Evolutionary conservation across 2,888 invertebrate genomes (phyloP).

Genomic region (Loripinus fragilis): DNA sequence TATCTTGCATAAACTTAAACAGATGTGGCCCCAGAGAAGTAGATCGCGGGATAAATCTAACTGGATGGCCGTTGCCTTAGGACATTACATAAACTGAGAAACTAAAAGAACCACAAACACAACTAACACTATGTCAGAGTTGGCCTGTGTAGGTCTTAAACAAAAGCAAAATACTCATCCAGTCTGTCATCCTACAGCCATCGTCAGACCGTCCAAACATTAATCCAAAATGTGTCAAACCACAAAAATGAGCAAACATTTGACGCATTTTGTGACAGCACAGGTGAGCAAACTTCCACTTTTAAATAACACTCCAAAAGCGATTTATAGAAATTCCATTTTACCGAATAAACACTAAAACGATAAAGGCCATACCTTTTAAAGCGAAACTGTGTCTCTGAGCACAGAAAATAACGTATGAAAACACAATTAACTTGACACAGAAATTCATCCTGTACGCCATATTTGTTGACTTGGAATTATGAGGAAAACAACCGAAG

Average conservation of each 20-base stretch:
- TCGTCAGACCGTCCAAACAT: too few species aligned
- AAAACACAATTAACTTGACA: conserved; percentile 39
- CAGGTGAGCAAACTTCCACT: conserved; percentile 21
- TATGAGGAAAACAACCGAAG: conserved; percentile 19
- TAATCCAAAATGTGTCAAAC: not conserved
- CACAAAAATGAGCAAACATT: not conserved
- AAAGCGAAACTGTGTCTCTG: conserved; percentile 41
- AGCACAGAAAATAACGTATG: conserved; percentile 42
- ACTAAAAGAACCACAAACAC: too few species aligned
- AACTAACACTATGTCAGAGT: too few species aligned
- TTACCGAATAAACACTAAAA: conserved; percentile 21
- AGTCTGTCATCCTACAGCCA: too few species aligned
- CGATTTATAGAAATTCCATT: not conserved
- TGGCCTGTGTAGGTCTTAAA: too few species aligned
- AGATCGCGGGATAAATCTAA: too few species aligned
- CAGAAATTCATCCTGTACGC: conserved; percentile 38
- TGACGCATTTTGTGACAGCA: too few species aligned
- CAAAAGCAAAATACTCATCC: too few species aligned
- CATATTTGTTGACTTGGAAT: conserved; percentile 46
- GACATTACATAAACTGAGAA: too few species aligned
- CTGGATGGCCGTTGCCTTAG: too few species aligned
- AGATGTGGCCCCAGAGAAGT: too few species aligned
- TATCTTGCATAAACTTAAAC: too few species aligned
- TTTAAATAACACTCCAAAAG: conserved; percentile 14
- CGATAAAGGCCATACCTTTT: conserved; percentile 37